A percentile compares a stretch with the other conserved stretches of the same genome.
phyloP scores from a whole-genome alignment of 1,140 invertebrate species.

The Ericerus pela region DNA sequence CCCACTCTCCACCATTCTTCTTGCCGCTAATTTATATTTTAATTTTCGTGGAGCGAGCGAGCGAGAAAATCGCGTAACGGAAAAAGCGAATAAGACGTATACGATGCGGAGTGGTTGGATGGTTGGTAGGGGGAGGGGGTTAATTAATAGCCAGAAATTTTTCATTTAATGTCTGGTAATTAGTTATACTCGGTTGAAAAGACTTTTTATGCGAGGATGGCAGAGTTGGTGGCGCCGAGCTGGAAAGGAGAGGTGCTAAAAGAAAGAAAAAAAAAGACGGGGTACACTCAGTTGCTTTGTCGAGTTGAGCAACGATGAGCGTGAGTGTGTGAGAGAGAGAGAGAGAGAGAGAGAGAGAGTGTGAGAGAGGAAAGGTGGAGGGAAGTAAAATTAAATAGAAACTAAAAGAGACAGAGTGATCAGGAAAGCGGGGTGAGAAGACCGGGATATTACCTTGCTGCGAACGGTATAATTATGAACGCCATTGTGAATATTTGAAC shows the following conservation, averaged over 20 bases:
- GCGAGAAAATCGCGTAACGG: not conserved
- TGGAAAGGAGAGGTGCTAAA: not conserved
- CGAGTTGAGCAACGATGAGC: too few relatives aligned
- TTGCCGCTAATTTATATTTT: conserved; percentile 10
- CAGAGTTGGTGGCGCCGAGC: not conserved
- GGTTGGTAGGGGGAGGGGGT: not conserved
- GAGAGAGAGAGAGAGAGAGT: too few relatives aligned
- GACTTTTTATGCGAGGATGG: not conserved
- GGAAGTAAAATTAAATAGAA: too few relatives aligned
- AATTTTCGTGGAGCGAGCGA: conserved; percentile 3
- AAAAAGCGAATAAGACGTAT: not conserved
- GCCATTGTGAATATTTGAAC: conserved; percentile 8
- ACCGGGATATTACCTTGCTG: conserved; percentile 10
- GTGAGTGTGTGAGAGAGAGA: too few relatives aligned
- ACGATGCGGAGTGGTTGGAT: not conserved
- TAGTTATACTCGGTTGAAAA: conserved; percentile 11
- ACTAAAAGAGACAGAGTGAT: too few relatives aligned
- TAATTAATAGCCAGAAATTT: conserved; percentile 12
- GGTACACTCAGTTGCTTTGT: too few relatives aligned
- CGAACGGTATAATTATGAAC: conserved; percentile 9
- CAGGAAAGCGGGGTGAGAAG: too few relatives aligned
- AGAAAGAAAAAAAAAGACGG: not conserved
- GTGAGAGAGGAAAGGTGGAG: too few relatives aligned
- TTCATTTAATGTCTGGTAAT: conserved; percentile 9
- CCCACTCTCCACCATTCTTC: too few relatives aligned